Evolutionary conservation across 2,113 vertebrate species (phyloP).

Genomic region (Acanthisitta chloris): DNA sequence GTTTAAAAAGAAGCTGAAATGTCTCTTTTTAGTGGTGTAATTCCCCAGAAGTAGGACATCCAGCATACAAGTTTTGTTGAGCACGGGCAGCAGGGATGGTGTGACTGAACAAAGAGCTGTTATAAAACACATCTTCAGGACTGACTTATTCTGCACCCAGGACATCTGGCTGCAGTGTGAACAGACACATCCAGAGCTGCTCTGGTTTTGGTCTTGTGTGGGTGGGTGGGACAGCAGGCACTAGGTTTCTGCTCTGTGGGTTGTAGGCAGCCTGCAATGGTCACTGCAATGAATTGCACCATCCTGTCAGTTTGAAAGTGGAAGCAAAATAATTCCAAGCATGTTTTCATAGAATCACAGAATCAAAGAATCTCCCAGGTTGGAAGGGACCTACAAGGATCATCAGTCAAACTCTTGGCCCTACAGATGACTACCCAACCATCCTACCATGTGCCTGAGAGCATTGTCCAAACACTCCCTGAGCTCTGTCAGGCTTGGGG

Average conservation of each 20-base stretch:
- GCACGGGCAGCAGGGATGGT: neutral
- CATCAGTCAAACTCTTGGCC: neutral
- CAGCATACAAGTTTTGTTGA: neutral
- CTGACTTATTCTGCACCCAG: neutral
- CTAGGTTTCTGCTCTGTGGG: neutral
- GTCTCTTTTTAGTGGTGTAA: neutral
- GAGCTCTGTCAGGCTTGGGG: neutral
- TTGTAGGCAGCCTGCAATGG: neutral
- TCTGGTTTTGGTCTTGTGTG: neutral
- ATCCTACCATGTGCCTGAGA: neutral
- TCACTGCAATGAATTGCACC: neutral
- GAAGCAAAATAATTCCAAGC: neutral
- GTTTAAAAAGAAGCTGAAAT: neutral
- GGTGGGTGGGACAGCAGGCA: neutral
- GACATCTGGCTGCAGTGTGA: neutral
- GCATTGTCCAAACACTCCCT: neutral
- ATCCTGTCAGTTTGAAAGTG: neutral
- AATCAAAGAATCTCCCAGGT: neutral
- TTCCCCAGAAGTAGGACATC: neutral
- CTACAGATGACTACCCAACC: neutral
- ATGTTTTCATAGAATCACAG: neutral
- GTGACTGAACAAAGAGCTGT: neutral
- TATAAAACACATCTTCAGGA: neutral
- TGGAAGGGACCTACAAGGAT: neutral
- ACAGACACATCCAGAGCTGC: neutral